Base-by-base conservation (phyloP, 2,113 vertebrate species). In the Mastomys natalensis region DNA sequence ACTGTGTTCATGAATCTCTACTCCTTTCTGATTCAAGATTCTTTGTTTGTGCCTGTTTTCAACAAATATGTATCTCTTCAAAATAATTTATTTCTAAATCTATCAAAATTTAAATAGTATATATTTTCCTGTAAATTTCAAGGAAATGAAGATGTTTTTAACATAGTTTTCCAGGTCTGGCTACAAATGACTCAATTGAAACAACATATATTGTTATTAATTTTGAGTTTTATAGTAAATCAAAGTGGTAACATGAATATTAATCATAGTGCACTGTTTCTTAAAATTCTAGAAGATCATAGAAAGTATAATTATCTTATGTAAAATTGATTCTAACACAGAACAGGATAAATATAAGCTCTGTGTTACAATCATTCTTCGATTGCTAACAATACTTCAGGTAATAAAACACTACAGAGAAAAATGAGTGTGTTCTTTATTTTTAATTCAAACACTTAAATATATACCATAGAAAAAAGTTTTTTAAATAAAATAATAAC, bases 381-480 rank as follows among this genome's bases (percentile, higher is more conserved):
- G 7, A 68, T 89, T 89, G 43, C 89, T 70, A 64, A 31, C 31
- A 81, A 64, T 64, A 58, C 2, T 89, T 76, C 17, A 84, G n/a
- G 7, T 5, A 53, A 92, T 58, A 58, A 74, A 92, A 22, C 26
- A 81, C 4, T 88, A 55, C 1, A 55, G 12, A 10, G 29, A 68
- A 48, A 89, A 81, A 62, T 66, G 4, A 92, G 55, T 48, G 66
- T 24, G 19, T 45, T 84, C 31, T 31, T 84, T 80, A 80, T 16
- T 89, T 82, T 92, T 21, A 82, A 43, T 76, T 66, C 26, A 77
- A 95, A 74, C 9, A 60, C 43, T 77, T 58, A 89, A 84, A 66
- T 89, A 89, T n/a, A 88, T 82, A 66, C 64, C 45, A n/a, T 76
- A 64, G 29, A 40, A 77, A 92, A 64, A 34, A 68, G 5, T 24